phyloP scores from a whole-genome alignment of 2,797 vertebrate species.

The Pangasius mekongensis region DNA sequence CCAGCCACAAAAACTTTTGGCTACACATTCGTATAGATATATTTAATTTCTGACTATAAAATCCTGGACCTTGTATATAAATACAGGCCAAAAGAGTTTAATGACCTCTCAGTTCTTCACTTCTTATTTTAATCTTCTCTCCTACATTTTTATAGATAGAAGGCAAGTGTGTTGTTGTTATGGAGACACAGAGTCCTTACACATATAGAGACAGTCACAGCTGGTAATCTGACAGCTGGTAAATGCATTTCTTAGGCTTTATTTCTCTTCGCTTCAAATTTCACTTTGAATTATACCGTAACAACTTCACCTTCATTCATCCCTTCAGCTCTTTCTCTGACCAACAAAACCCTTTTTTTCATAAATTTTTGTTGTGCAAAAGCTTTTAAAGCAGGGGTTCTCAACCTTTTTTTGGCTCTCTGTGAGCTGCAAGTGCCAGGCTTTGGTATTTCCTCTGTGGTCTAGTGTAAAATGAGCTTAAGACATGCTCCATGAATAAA shows the following conservation, averaged over 20 bases:
- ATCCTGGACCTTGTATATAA: neutral
- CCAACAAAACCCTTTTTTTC: neutral
- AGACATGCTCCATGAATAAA: neutral
- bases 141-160: neutral
- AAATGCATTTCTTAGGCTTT: conserved; percentile 33
- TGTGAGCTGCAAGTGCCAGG: neutral
- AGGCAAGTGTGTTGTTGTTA: neutral
- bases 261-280: conserved; percentile 1
- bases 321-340: conserved; percentile 9
- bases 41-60: neutral
- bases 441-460: neutral
- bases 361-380: neutral
- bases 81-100: neutral
- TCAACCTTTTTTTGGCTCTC: neutral
- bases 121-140: neutral
- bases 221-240: conserved; percentile 42
- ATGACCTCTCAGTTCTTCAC: neutral
- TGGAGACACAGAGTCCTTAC: conserved; percentile 5
- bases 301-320: conserved; percentile 30
- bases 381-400: conserved; percentile 4
- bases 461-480: neutral
- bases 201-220: conserved; percentile 30
- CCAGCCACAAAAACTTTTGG: neutral
- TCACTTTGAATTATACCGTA: conserved; percentile 43
- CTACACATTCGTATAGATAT: neutral